Percentiles rank a stretch among this genome's conserved stretches.
Evolutionary conservation across 2,113 vertebrate genomes (phyloP).

Genomic region (Carettochelys insculpta): DNA sequence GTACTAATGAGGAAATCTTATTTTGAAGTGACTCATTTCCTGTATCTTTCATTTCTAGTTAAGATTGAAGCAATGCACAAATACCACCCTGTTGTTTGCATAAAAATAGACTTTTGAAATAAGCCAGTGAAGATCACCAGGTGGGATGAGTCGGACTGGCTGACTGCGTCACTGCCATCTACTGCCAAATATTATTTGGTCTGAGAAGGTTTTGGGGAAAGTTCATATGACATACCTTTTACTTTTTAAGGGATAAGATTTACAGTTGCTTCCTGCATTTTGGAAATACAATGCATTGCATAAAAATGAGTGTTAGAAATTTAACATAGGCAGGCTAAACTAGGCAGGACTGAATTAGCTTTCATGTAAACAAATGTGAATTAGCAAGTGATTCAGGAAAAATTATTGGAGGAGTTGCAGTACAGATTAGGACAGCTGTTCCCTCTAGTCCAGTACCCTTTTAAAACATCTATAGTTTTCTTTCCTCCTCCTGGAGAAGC

Average conservation of each 20-base stretch:
- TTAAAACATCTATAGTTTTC: background rate
- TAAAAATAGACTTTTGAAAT: slow-evolving; percentile 4
- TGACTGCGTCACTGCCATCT: background rate
- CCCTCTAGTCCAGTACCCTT: background rate
- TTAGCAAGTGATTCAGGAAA: background rate
- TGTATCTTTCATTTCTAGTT: background rate
- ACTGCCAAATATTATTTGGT: background rate
- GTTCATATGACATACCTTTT: background rate
- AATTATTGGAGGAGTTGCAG: background rate
- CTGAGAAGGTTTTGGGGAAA: background rate
- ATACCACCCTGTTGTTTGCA: background rate
- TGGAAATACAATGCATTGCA: background rate
- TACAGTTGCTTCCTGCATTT: background rate
- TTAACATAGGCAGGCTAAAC: background rate
- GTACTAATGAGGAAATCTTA: background rate
- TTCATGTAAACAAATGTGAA: background rate
- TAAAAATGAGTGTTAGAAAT: background rate
- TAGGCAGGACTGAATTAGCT: background rate
- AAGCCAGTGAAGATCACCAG: background rate
- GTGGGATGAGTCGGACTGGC: background rate
- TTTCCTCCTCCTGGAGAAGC: background rate
- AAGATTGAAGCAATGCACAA: background rate
- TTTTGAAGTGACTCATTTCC: background rate
- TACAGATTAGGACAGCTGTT: slow-evolving; percentile 7
- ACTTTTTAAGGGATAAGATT: background rate